Evolutionary conservation across 2,888 invertebrate genomes (phyloP), one percentile per base, ranked within the genome.

Genomic region (Helleia helle): DNA sequence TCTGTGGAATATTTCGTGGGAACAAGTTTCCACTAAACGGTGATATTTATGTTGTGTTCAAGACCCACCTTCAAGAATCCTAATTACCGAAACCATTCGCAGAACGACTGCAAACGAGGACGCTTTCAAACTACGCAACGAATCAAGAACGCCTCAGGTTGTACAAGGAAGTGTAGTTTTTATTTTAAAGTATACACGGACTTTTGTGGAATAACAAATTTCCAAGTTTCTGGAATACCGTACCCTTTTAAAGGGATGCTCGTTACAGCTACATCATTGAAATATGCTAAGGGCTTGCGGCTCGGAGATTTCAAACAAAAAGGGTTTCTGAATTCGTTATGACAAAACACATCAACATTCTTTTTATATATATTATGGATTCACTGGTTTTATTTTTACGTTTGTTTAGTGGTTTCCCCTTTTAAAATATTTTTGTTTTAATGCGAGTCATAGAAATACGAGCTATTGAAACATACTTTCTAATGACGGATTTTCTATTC

Each of bases 231-330:
- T 51, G 48, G 56, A 53, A 57, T 56, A 51, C 50, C 50, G 42
- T 46, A 55, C 56, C 62, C 61, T 60, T 57, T 54, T 49, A 53
- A 53, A 52, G 50, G 55, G 47, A 43, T 48, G 53, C 59, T 63
- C 62, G 61, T 63, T 64, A 64, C 43, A 54, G 54, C 60, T 62
- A 58, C 51, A 57, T 54, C 65, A 63, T 62, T 63, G 60, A 65
- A 68, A 67, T 66, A 60, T 63, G 59, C 56, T 51, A 50, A 54
- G 55, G 54, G 55, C 48, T 49, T 51, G 47, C 44, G 52, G 51
- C 46, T 55, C 50, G 47, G 50, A 53, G 51, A 51, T 50, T 51
- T 50, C 39, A 49, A 54, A 51, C 55, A 56, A 54, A 55, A 57
- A 55, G 48, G 49, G 53, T 51, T 50, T 53, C 49, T 45, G 47